These are phyloP conservation scores for Lasius fuliginosus DNA, from an alignment of 2,888 invertebrate genomes.

Conservation along the genomic window DNA sequence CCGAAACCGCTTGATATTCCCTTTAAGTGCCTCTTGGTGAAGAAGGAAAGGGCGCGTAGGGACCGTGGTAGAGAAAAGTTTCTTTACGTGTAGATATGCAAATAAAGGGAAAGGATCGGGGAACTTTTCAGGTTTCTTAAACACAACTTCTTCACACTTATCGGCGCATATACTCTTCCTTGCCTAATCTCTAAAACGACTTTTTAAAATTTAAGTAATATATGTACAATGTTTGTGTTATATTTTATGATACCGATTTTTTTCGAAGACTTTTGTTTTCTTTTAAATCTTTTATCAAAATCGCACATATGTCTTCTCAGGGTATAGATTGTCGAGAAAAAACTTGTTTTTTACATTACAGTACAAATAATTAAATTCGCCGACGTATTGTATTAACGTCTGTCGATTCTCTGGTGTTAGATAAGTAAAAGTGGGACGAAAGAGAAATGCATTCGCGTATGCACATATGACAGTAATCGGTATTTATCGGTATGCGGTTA, in stretches of 20 bases:
- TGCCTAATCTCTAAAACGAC: not conserved
- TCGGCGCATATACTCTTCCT: not conserved
- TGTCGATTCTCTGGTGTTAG: not conserved
- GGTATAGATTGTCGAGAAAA: not conserved
- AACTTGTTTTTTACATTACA: not conserved
- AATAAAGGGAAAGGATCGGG: constrained; percentile 37
- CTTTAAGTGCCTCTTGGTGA: constrained; percentile 64
- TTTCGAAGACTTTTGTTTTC: not conserved
- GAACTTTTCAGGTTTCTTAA: constrained; percentile 31
- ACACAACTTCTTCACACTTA: constrained; percentile 25
- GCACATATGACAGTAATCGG: constrained; percentile 18
- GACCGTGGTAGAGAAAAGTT: constrained; percentile 30
- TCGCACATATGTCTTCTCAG: not conserved
- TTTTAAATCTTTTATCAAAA: not conserved
- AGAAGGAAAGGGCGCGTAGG: constrained; percentile 43
- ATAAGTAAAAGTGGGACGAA: not conserved
- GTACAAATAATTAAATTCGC: not conserved
- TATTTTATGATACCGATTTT: not conserved
- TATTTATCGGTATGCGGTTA: constrained; percentile 40
- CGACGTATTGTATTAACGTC: not conserved
- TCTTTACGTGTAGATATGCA: constrained; percentile 55
- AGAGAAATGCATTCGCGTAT: not conserved
- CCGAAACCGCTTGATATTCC: constrained; percentile 66
- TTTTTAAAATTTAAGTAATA: not conserved
- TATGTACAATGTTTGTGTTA: not conserved